Evolutionary conservation across 2,797 vertebrate species (phyloP), one percentile per base, ranked within the genome.

Genomic region (Trematomus bernacchii): DNA sequence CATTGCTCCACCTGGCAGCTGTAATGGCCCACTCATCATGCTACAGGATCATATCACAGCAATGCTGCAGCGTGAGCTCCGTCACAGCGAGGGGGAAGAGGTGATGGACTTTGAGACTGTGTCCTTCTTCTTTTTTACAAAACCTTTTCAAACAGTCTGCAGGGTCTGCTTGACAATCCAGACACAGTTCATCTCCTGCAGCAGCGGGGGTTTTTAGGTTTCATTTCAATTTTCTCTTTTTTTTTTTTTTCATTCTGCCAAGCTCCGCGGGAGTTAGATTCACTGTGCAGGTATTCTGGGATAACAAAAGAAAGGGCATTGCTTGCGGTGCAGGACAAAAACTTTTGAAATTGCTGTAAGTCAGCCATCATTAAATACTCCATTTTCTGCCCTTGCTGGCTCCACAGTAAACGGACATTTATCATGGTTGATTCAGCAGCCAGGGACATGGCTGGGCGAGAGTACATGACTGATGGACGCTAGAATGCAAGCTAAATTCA

Each of bases 221-320:
- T 89, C 82, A 90, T 89, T 91, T 88, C 83, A 89, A 87, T 91
- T 90, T 76, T 84, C 71, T 72, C 48, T 66, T 4, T 27, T 63
- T 60, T 27, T 66, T 66, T 53, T 43, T 66, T 64, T 58, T 6
- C 48, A 54, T 82, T 85, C 58, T 60, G 59, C 37, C 18, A 8
- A 48, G 54, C 89, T 81, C 88, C 57, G 83, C 54, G 15, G 85
- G 89, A 73, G 71, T 19, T 58, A 67, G 59, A 80, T 69, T 80
- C 77, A 52, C 72, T 59, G 72, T 58, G 79, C 86, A 74, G 82
- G 82, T 80, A 77, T 85, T 83, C 58, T 16, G 11, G 15, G 30
- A 55, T 48, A 73, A 65, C 64, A 83, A 66, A 79, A 71, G 40
- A 83, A 55, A 85, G 76, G 71, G 54, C 63, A 40, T 71, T 23